Conservation (phyloP, 2,113 vertebrate species). For the Neodontobutis hainanensis region DNA sequence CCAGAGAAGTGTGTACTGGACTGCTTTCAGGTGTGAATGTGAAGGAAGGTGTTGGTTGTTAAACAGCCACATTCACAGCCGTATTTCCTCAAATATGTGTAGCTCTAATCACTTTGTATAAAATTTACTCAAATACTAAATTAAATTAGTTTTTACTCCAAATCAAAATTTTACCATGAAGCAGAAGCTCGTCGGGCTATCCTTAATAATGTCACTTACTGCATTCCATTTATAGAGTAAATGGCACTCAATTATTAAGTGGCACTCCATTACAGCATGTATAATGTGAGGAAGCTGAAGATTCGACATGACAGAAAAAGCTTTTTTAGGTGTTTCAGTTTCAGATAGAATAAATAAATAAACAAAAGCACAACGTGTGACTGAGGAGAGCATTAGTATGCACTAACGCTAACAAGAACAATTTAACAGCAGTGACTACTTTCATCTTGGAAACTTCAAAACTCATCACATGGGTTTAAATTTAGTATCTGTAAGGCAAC, state of each 20-base stretch:
- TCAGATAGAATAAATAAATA: neutral
- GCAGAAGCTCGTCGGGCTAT: constrained; percentile 7
- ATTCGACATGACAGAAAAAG: constrained; percentile 40
- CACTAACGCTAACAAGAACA: constrained; percentile 7
- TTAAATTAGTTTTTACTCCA: neutral
- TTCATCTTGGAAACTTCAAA: constrained; percentile 4
- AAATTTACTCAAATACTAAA: neutral
- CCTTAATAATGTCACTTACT: constrained; percentile 18
- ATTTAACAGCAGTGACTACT: neutral
- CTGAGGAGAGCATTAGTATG: neutral
- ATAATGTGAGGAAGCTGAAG: constrained; percentile 31
- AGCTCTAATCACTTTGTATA: constrained; percentile 1
- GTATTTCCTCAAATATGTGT: neutral
- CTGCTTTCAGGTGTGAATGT: constrained; percentile 33
- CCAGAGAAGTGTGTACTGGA: constrained; percentile 23
- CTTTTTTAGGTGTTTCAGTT: constrained; percentile 33
- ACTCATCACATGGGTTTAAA: constrained; percentile 11
- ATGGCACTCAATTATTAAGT: constrained; percentile 60
- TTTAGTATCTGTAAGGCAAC: constrained; percentile 10
- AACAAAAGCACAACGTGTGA: constrained; percentile 7
- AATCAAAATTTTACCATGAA: neutral
- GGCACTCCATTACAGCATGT: constrained; percentile 18
- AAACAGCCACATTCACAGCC: constrained; percentile 3
- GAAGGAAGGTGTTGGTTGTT: constrained; percentile 15
- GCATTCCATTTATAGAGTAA: constrained; percentile 52